Evolutionary conservation across 2,113 vertebrate species (phyloP).

Genomic region (Pseudopodoces humilis): DNA sequence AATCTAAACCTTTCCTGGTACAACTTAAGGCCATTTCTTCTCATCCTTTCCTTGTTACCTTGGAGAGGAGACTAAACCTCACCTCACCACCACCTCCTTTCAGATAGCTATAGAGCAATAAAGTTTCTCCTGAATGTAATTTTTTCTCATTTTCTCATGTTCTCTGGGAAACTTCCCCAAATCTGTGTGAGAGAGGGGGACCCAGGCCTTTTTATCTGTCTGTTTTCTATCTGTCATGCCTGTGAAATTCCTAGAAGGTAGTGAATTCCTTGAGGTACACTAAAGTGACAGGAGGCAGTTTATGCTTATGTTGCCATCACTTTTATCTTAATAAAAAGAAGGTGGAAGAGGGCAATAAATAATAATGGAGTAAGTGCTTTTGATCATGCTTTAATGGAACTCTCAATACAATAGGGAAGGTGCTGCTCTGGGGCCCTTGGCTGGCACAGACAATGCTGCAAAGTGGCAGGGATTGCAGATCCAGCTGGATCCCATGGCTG

Average conservation of each 20-base stretch:
- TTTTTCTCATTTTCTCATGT: background rate
- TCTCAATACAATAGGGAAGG: background rate
- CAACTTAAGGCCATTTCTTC: background rate
- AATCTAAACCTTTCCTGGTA: background rate
- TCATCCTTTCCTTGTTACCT: background rate
- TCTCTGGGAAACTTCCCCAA: background rate
- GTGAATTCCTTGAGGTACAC: background rate
- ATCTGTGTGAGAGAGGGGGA: background rate
- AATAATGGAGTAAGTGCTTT: background rate
- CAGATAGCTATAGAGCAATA: background rate
- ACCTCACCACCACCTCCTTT: background rate
- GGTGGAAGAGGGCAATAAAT: background rate
- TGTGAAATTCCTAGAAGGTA: background rate
- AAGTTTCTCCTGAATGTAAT: background rate
- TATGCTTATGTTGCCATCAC: background rate
- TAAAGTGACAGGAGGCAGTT: background rate
- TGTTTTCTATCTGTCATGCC: background rate
- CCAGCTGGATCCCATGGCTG: rapidly evolving
- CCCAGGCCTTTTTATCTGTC: background rate
- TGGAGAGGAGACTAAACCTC: background rate
- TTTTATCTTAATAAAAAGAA: background rate
- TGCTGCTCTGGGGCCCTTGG: background rate
- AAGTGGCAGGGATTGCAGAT: background rate
- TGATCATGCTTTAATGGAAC: background rate
- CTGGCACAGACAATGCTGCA: background rate